Evolutionary conservation across 2,113 vertebrate species (phyloP), one percentile per base, ranked within the genome.

Genomic region (Phrynosoma blainvillii): DNA sequence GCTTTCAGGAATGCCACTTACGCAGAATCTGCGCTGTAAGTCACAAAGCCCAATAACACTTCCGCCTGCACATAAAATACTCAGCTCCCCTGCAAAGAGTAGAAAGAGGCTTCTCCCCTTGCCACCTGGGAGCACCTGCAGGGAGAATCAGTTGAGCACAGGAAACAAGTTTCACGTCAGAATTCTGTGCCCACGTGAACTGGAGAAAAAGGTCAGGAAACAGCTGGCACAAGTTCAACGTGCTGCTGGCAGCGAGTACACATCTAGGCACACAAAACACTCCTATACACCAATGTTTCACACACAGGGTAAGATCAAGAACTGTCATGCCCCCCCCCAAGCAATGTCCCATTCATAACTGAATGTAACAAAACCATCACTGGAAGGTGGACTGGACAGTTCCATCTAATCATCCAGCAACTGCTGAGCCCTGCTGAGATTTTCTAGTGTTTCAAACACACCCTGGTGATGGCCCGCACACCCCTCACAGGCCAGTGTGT

Each of bases 1-100:
- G 71, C 71, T 82, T 66, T 16, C 30, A 47, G 68, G 20, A 23
- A 73, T 36, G 52, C 85, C 88, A 88, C 87, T 96, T 94, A 91
- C 91, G 93, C 93, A 82, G 23, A 66, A 62, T 85, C 87, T 87
- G 42, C 88, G 92, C 82, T 93, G 96, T 94, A 95, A 95, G 47
- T 93, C 93, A 95, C 96, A 95, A 96, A 95, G 90, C 94, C 95
- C 96, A 88, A 92, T 95, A 96, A 95, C 89, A 92, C 92, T 42
- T 90, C 27, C 90, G 91, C 87, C 94, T 92, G 94, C 77, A 40
- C 84, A 74, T 27, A 93, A 71, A 20, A 71, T 5, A 30, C 27
- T 95, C 91, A 96, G 94, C 84, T 94, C 95, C 94, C 94, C 96
- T 92, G 94, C 95, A 94, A 90, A 93, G 93, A 94, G 93, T 94